These are phyloP conservation scores for Philonicus albiceps DNA, from an alignment of 2,888 invertebrate species.

Conservation along the genomic window DNA sequence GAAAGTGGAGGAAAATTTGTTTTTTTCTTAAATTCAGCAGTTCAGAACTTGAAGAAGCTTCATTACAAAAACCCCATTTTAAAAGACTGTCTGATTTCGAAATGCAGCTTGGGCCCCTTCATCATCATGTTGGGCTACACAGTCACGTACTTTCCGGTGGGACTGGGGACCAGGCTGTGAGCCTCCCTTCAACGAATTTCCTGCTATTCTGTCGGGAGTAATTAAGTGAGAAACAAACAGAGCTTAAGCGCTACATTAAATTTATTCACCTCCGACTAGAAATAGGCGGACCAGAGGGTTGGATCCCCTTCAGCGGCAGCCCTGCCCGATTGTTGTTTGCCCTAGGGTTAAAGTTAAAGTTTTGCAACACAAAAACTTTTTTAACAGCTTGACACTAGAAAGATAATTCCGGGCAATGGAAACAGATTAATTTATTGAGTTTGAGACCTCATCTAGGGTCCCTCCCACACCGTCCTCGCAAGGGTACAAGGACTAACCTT, in stretches of 20 bases:
- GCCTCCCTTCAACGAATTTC: neutral
- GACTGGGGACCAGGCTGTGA: neutral
- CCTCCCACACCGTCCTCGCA: neutral
- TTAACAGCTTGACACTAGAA: neutral
- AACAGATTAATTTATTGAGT: neutral
- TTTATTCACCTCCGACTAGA: neutral
- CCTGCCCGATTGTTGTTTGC: neutral
- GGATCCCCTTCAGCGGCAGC: neutral
- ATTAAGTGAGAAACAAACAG: neutral
- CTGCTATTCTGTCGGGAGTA: neutral
- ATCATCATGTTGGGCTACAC: no score
- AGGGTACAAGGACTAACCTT: neutral
- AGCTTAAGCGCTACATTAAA: neutral
- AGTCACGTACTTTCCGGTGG: neutral
- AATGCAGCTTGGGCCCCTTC: neutral
- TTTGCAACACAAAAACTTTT: neutral
- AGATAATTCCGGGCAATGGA: neutral
- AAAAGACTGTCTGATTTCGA: neutral
- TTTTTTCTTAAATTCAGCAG: neutral
- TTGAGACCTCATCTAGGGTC: neutral
- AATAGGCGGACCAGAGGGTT: neutral
- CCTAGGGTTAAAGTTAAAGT: neutral
- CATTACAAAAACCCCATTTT: neutral
- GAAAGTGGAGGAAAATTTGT: no score
- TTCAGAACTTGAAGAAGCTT: neutral